A percentile compares a stretch with the other conserved stretches of the same genome.
Conservation (phyloP, 92 coral and sea anemone species). For the Actinostola sp. region DNA sequence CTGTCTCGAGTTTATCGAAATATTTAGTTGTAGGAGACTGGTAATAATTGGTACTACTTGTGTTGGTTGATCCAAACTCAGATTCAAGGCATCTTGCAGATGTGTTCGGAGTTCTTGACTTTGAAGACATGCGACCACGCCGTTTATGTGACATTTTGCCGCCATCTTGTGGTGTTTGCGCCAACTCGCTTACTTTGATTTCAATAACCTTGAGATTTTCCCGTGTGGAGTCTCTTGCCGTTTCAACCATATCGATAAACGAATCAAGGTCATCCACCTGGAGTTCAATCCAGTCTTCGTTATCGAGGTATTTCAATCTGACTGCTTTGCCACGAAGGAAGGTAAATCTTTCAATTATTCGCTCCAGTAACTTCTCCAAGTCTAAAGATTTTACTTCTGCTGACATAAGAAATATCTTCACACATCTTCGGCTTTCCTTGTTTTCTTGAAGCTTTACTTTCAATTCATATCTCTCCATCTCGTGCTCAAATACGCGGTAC, state of each 20-base stretch:
- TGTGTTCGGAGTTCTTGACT: conserved; percentile 27
- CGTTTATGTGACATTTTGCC: conserved; percentile 24
- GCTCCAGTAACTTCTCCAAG: conserved; percentile 13
- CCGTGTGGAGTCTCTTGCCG: conserved; percentile 19
- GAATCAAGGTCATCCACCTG: conserved; percentile 39
- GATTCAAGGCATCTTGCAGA: conserved; percentile 27
- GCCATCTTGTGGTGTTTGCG: conserved; percentile 18
- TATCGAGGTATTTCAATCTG: conserved; percentile 24
- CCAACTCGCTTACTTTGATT: conserved; percentile 32
- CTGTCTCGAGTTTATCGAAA: conserved; percentile 36
- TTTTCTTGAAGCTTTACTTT: no score
- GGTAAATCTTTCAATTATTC: conserved; percentile 22
- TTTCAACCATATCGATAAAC: conserved; percentile 51
- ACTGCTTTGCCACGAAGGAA: conserved; percentile 46
- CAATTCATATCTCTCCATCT: no score
- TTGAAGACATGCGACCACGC: conserved; percentile 22
- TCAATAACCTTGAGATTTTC: conserved; percentile 43
- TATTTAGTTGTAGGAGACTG: conserved; percentile 39
- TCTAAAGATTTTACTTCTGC: conserved; percentile 31
- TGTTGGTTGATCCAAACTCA: conserved; percentile 1
- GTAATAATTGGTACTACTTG: conserved; percentile 9
- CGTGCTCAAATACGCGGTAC: no score
- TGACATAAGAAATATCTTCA: conserved; percentile 19
- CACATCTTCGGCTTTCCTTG: no score
- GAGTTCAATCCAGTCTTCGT: conserved; percentile 49